Evolutionary conservation across 2,113 vertebrate species (phyloP).

Genomic region (Chinchilla lanigera): DNA sequence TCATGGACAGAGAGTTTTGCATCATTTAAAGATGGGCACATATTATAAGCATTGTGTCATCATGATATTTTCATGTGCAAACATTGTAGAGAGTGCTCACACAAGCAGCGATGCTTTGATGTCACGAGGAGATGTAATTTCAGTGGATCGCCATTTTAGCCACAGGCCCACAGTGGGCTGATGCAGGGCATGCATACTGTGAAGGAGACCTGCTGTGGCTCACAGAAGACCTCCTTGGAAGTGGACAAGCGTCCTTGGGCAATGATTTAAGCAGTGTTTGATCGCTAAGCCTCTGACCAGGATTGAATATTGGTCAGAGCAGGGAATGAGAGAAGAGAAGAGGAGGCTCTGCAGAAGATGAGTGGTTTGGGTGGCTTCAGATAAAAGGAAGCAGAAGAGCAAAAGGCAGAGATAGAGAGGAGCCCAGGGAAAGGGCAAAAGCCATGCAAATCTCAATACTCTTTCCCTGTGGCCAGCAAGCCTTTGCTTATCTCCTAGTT

Average conservation of each 20-base stretch:
- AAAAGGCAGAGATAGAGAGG: not conserved
- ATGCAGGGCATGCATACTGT: rapidly evolving
- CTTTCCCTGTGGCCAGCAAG: too few relatives aligned
- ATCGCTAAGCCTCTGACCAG: too few relatives aligned
- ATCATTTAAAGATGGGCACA: not conserved
- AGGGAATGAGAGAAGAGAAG: not conserved
- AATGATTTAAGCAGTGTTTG: not conserved
- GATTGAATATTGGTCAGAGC: not conserved
- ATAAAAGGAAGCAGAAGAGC: not conserved
- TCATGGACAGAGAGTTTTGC: not conserved
- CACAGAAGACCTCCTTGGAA: not conserved
- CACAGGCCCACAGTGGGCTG: not conserved
- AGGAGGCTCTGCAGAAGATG: not conserved
- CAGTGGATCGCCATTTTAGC: too few relatives aligned
- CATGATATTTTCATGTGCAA: too few relatives aligned
- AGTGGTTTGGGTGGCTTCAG: not conserved
- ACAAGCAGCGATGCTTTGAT: not conserved
- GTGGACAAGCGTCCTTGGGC: not conserved
- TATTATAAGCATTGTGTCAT: too few relatives aligned
- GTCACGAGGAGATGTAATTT: not conserved
- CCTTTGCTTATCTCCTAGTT: not conserved
- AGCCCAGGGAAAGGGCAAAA: not conserved
- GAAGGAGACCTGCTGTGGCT: not conserved
- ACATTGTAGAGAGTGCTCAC: not conserved
- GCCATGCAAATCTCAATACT: too few relatives aligned